Base-by-base conservation (phyloP, 2,888 invertebrate genomes). In the Erpobdella octoculata region DNA sequence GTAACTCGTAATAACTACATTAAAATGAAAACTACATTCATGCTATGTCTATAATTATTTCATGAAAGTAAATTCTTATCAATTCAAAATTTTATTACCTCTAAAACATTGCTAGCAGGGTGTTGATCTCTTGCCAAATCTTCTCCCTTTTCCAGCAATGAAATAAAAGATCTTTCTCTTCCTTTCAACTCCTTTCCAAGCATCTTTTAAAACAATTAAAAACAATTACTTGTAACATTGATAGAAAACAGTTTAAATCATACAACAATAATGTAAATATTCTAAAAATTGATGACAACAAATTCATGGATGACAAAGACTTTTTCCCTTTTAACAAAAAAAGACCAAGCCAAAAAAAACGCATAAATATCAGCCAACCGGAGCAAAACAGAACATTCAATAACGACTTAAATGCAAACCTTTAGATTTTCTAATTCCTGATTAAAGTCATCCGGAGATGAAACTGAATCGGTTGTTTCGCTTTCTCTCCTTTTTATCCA, bases 401-500 rank as follows among this genome's bases (percentile, higher is more conserved):
- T n/a, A n/a, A n/a, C n/a, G n/a, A n/a, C n/a, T 33, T 21, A 21
- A 8, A 64, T 64, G 35, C 8, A 31, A 9, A 65, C 65, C 38
- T 35, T 18, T 12, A 65, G 28, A n/a, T 48, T 28, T n/a, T 58
- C 35, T n/a, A 69, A n/a, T 33, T 35, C 69, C 1, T 31, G 15
- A 18, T 48, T 25, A 9, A 53, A 1, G 25, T 25, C 0, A 0
- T 69, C 69, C 1, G 25, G 12, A 21, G 69, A 69, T 18, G 53
- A 35, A 31, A 69, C 46, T 31, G n/a, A 58, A 3, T 69, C 69
- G 5, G 35, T 35, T 35, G 46, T 21, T 3, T 36, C 18, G 18
- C 6, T 33, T 36, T 69, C 69, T 18, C 37, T 69, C 35, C 28
- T 28, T 58, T 69, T 69, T 35, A 69, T 9, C 69, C 69, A 69